These are phyloP conservation scores for Daktulosphaira vitifoliae DNA, from an alignment of 1,140 invertebrate species.

Conservation along the genomic window DNA sequence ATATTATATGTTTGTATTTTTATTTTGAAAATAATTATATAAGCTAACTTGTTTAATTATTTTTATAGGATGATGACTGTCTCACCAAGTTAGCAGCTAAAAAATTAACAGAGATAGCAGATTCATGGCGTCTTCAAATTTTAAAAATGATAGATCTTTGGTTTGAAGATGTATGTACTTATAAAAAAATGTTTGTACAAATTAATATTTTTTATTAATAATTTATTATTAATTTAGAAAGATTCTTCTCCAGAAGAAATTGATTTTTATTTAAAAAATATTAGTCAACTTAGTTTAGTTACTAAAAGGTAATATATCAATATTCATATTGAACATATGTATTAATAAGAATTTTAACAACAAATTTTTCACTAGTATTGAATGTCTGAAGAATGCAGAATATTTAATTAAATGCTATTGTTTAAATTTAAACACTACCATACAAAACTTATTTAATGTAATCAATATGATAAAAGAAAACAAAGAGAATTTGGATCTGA, in stretches of 20 bases:
- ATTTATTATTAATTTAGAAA: slow-evolving; percentile 4
- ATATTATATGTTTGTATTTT: slow-evolving; percentile 5
- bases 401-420: neutral
- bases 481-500: neutral
- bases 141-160: neutral
- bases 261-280: neutral
- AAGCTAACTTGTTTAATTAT: neutral
- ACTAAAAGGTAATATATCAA: neutral
- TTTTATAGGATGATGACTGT: slow-evolving; percentile 1
- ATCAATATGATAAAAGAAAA: neutral
- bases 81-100: neutral
- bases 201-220: neutral
- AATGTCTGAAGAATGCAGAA: neutral
- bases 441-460: neutral
- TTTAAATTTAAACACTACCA: neutral
- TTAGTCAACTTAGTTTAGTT: neutral
- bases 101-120: neutral
- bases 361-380: neutral
- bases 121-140: neutral
- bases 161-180: slow-evolving; percentile 11
- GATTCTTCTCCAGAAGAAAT: neutral
- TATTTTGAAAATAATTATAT: too few species aligned
- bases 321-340: neutral
- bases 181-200: neutral
- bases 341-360: neutral